These are phyloP conservation scores for Helicoverpa armigera DNA, from an alignment of 1,140 invertebrate genomes.

Conservation along the genomic window DNA sequence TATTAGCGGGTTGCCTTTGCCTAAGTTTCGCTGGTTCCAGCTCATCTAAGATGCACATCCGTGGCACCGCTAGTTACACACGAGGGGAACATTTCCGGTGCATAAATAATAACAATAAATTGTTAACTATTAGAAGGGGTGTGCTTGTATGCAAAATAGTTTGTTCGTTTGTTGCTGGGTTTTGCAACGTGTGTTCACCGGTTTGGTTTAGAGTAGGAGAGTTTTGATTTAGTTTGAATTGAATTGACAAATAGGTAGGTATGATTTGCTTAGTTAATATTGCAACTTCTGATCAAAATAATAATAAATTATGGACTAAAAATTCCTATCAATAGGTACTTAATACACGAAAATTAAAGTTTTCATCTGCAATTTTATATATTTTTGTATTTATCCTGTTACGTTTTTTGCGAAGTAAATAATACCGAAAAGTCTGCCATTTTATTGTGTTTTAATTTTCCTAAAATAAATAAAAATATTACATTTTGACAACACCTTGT, in stretches of 20 bases:
- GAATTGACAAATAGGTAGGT: too few relatives aligned
- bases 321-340: too few relatives aligned
- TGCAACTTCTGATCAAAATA: too few relatives aligned
- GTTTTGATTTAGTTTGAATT: not conserved
- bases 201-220: not conserved
- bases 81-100: constrained; percentile 55
- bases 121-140: constrained; percentile 57
- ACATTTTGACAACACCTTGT: constrained; percentile 12
- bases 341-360: too few relatives aligned
- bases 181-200: constrained; percentile 5
- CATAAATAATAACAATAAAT: constrained; percentile 59
- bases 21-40: not conserved
- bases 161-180: constrained; percentile 13
- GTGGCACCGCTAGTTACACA: constrained; percentile 35
- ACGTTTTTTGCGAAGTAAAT: too few relatives aligned
- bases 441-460: not conserved
- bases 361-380: too few relatives aligned
- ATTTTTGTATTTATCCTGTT: too few relatives aligned
- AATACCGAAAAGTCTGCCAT: not conserved
- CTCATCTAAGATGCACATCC: constrained; percentile 50
- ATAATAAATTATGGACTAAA: too few relatives aligned
- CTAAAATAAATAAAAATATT: not conserved
- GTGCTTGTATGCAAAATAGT: constrained; percentile 59
- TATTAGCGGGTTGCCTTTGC: constrained; percentile 6
- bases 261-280: too few relatives aligned